Base-by-base conservation (phyloP, 2,888 invertebrate genomes). In the Zygogramma bicolorata region DNA sequence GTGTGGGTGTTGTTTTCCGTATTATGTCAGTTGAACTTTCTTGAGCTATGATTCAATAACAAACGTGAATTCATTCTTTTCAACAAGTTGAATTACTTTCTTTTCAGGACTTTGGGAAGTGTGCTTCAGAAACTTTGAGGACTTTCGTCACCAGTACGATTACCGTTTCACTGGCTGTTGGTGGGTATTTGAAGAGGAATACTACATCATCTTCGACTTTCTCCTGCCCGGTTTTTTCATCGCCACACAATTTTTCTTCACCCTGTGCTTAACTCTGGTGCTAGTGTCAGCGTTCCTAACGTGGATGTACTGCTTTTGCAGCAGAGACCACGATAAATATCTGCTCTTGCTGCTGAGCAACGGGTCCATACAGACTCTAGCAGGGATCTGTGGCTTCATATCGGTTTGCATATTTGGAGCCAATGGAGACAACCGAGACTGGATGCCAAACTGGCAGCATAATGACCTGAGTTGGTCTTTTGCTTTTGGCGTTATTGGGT, bases 131-230 rank as follows among this genome's bases (percentile, higher is more conserved):
- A 91, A 94, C 57, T 97, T 97, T 85, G 92, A 94, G 87, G 97
- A 98, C 85, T 92, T 94, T 3, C 93, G 94, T 79, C 93, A 94
- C 77, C 91, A 92, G 73, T 98, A 97, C 87, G 96, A 97, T 82
- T 93, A 92, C 4, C 89, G 90, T 65, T 96, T 96, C 82, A 90
- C 89, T 15, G 96, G 96, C 0, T 98, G 98, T 84, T 97, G 97
- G 95, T 98, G 98, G 97, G 95, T 98, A 73, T 97, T 97, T 84
- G 96, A 98, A 87, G 97, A 97, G 86, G 98, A 98, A 88, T 97
- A 96, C 86, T 96, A 97, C 84, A 97, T 97, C 71, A 96, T 98
- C 78, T 94, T 96, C 82, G 94, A 97, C 81, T 94, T 96, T 81
- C 88, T 98, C 3, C 88, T 97, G 80, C 97, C 97, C 65, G 93